Percentiles rank a stretch among this genome's conserved stretches.
Evolutionary conservation across 2,888 invertebrate species (phyloP).

Genomic region (Cheilosia pagana): DNA sequence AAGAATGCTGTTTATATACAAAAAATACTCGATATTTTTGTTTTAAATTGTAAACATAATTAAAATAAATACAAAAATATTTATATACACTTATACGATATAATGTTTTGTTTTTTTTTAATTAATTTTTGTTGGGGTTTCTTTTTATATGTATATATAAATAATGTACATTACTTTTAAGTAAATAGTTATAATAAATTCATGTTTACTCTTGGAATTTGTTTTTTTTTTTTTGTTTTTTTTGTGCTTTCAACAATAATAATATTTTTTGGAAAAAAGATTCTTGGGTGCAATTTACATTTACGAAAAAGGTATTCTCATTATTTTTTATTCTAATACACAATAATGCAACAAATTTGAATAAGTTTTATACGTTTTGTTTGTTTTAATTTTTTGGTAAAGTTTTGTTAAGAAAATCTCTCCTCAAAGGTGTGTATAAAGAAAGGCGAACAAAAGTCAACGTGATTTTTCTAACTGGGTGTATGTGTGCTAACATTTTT

Average conservation of each 20-base stretch:
- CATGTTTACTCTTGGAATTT: conserved; percentile 45
- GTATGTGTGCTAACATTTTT: conserved; percentile 46
- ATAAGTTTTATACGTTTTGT: neutral
- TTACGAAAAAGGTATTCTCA: conserved; percentile 52
- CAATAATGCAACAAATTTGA: conserved; percentile 65
- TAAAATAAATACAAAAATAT: conserved; percentile 74
- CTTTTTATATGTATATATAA: conserved; percentile 44
- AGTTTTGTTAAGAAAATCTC: conserved; percentile 66
- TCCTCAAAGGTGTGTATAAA: conserved; percentile 41
- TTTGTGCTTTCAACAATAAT: conserved; percentile 71
- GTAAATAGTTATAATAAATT: conserved; percentile 66
- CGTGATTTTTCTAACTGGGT: neutral
- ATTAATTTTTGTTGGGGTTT: conserved; percentile 16
- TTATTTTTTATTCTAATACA: conserved; percentile 53
- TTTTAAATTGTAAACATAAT: conserved; percentile 64
- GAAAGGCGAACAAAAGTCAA: neutral
- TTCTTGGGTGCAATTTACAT: conserved; percentile 66
- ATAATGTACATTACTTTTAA: conserved; percentile 71
- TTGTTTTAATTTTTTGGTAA: conserved; percentile 2
- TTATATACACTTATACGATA: conserved; percentile 71
- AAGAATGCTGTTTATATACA: conserved; percentile 65
- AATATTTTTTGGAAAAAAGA: conserved; percentile 31
- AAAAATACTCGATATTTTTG: conserved; percentile 48
- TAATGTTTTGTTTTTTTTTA: conserved; percentile 3
- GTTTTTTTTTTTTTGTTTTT: conserved; percentile 18